Percentiles rank a stretch among this genome's conserved stretches.
Conservation (phyloP, 2,113 vertebrate genomes). For the Dromaius novaehollandiae region DNA sequence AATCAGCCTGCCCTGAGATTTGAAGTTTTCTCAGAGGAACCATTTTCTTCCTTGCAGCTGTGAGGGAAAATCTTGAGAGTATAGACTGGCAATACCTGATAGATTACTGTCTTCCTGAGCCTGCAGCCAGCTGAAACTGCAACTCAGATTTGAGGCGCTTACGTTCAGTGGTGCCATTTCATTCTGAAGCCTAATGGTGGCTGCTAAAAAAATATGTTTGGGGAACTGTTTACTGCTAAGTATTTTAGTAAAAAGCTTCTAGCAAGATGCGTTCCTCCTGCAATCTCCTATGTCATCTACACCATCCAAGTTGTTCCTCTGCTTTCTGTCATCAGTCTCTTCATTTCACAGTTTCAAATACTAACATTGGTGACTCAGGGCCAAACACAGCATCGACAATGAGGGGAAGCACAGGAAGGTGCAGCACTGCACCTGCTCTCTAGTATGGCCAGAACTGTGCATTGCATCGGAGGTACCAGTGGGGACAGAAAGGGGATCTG, state of each 20-base stretch:
- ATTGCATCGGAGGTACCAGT: rapidly evolving
- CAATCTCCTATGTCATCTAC: not conserved
- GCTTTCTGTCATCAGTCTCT: not conserved
- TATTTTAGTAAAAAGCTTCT: not conserved
- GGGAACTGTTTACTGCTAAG: not conserved
- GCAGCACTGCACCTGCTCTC: not conserved
- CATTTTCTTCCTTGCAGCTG: not conserved
- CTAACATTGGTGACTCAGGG: rapidly evolving
- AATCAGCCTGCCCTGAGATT: not conserved
- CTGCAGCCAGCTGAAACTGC: not conserved
- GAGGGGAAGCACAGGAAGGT: not conserved
- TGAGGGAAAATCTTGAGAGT: not conserved
- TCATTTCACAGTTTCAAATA: not conserved
- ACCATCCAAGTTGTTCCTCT: not conserved
- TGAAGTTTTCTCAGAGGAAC: not conserved
- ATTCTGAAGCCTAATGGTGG: rapidly evolving
- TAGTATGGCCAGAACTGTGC: not conserved
- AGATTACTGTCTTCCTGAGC: not conserved
- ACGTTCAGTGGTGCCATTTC: not conserved
- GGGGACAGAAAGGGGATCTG: not conserved
- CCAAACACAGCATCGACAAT: rapidly evolving
- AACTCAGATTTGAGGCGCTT: not conserved
- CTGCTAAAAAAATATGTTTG: not conserved
- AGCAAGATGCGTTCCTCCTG: not conserved
- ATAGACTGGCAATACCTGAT: not conserved